Evolutionary conservation across 1,140 invertebrate species (phyloP), one percentile per base, ranked within the genome.

Genomic region (Lepidurus apus): DNA sequence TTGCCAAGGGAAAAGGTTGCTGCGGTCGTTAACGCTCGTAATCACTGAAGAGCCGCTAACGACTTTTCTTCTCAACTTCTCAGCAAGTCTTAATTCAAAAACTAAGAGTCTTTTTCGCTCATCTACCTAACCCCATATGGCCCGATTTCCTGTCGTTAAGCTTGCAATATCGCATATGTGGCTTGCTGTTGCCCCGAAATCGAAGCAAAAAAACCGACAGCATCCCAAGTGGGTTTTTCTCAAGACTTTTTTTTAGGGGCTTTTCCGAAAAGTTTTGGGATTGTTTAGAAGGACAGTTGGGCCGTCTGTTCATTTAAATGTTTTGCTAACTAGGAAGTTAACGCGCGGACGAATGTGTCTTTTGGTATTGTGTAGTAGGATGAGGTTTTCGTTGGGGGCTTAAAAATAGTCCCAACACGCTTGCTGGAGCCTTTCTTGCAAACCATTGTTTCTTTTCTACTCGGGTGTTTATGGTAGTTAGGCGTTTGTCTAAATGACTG

Each of bases 21-120:
- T 65, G 53, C 53, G 53, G 53, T 65, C 53, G 53, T 65, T 65
- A 65, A 65, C n/a, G 53, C 17, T n/a, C n/a, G 53, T 65, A 65
- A 65, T 65, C 53, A 65, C 21, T 65, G 53, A 65, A 65, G 53
- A 65, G 53, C 53, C 21, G 53, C 53, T 65, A 65, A 65, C 53
- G 53, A 65, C 53, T 21, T 65, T 34, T 34, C 53, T 5, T 21
- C 53, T 13, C 17, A 65, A 21, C 53, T 65, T 21, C 53, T 65
- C 53, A 65, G 53, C 53, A 21, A n/a, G 53, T 65, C 21, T 65
- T 65, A 65, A 65, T 65, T 65, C 53, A 13, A 65, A 65, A 65
- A 65, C 53, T 21, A 13, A 1, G 13, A 65, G 53, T 65, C 53
- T 65, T 34, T 34, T 65, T 65, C 0, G 53, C 53, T 65, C 53